Base-by-base conservation (phyloP, 1,140 invertebrate species). In the Drosophila melanica region DNA sequence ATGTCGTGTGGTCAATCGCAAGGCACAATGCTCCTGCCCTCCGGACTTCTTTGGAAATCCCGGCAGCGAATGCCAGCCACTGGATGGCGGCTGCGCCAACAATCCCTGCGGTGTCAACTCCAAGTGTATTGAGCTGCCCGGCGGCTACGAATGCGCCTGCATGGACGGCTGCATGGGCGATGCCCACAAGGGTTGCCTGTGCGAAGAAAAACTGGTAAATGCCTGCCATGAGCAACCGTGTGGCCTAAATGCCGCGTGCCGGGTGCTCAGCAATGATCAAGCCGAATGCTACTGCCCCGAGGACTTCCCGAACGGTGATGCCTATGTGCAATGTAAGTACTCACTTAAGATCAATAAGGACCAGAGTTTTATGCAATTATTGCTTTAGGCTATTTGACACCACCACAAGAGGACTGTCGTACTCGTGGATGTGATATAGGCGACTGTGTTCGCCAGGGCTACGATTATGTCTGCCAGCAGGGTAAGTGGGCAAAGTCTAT, bases 51-150 rank as follows among this genome's bases (percentile, higher is more conserved):
- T 95, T 75, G 97, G 97, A 62, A 97, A 98, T 93, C 95, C 97
- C 0, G 93, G 93, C 59, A 92, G 95, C 8, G 96, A 96, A 91
- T 98, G 97, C 82, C 93, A 93, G 63, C 92, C 93, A 8, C 91
- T 93, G 71, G 92, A 92, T 77, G 95, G 95, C 6, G 95, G 95
- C 69, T 97, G 96, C 89, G 91, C 95, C 18, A 93, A 94, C 62
- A 97, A 96, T 92, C 96, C 97, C 0, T 98, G 97, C 77, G 97
- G 97, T 10, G 93, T 94, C n/a, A 97, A 97, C 89, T 95, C 96
- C 1, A 94, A 95, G 73, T 98, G 97, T 82, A 94, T 94, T 64
- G 96, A 97, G 76, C 92, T 95, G 20, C 94, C 94, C 57, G 95
- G 94, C 8, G 94, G 93, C 55, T 96, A 94, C 78, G 95, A 96